Evolutionary conservation across 1,140 invertebrate species (phyloP).

Genomic region (Lepidurus couesii): DNA sequence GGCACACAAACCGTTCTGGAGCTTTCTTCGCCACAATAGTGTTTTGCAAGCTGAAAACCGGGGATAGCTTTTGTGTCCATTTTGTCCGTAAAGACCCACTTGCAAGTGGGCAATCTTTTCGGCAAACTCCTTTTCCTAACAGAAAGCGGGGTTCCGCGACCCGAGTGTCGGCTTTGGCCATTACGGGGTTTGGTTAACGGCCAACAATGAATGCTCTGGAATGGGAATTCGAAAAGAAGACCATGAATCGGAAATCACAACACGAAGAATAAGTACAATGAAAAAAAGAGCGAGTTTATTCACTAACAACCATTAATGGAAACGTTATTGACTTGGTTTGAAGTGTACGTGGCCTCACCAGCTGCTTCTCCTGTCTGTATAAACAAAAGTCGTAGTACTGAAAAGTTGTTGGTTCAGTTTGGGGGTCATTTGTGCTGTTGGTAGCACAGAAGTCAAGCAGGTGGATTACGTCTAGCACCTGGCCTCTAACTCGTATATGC

Average conservation of each 20-base stretch:
- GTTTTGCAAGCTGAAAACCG: not conserved
- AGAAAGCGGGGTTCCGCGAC: not conserved
- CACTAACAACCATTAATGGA: not conserved
- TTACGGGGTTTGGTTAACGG: not conserved
- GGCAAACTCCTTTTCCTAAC: not conserved
- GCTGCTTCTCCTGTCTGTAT: not conserved
- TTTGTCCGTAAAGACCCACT: not conserved
- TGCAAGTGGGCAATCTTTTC: conserved; percentile 3
- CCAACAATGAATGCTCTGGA: not conserved
- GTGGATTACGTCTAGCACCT: not conserved
- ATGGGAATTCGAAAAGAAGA: not conserved
- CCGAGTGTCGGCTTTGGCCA: conserved; percentile 2
- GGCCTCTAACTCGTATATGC: not conserved
- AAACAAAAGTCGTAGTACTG: not conserved
- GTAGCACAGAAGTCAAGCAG: not conserved
- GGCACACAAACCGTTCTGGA: not conserved
- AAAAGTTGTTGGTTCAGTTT: not conserved
- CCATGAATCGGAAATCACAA: not conserved
- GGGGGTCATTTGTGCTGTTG: not conserved
- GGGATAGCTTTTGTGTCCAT: not conserved
- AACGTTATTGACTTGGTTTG: not conserved
- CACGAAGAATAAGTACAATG: not conserved
- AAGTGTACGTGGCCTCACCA: not conserved
- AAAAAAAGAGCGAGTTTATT: not conserved
- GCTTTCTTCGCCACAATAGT: not conserved